Conservation (phyloP, 2,888 invertebrate species). For the Morinoia aosen region DNA sequence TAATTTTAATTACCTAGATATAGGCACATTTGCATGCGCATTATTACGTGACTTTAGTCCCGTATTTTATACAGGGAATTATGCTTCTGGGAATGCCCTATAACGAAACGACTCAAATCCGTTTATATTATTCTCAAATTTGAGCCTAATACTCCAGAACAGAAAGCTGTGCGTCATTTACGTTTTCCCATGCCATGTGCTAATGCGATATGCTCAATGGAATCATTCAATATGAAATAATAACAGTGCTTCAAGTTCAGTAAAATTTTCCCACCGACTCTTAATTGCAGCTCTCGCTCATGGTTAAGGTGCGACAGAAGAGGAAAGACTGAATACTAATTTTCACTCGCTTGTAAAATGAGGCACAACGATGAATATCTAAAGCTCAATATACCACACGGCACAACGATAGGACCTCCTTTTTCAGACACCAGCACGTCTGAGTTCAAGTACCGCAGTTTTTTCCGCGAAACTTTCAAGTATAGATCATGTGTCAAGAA, state of each 20-base stretch:
- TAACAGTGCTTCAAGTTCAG: neutral
- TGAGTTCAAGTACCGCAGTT: neutral
- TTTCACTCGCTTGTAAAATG: neutral
- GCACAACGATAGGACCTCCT: neutral
- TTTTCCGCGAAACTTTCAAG: neutral
- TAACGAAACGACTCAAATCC: too few species aligned
- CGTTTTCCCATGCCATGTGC: too few species aligned
- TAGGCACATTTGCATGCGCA: too few species aligned
- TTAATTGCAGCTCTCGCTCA: neutral
- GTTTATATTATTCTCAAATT: neutral
- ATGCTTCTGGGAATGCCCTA: too few species aligned
- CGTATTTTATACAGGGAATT: too few species aligned
- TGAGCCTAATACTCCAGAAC: neutral
- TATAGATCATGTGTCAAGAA: neutral
- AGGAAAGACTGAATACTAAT: neutral
- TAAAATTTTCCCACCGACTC: neutral
- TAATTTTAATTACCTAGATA: too few species aligned
- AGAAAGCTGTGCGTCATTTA: neutral
- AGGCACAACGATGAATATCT: neutral
- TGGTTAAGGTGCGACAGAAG: neutral
- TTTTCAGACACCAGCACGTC: neutral
- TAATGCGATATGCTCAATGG: too few species aligned
- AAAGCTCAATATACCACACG: neutral
- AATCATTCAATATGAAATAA: neutral
- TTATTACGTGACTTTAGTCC: too few species aligned